These are phyloP conservation scores for Epinephelus coioides DNA, from an alignment of 2,797 vertebrate species.

Conservation along the genomic window DNA sequence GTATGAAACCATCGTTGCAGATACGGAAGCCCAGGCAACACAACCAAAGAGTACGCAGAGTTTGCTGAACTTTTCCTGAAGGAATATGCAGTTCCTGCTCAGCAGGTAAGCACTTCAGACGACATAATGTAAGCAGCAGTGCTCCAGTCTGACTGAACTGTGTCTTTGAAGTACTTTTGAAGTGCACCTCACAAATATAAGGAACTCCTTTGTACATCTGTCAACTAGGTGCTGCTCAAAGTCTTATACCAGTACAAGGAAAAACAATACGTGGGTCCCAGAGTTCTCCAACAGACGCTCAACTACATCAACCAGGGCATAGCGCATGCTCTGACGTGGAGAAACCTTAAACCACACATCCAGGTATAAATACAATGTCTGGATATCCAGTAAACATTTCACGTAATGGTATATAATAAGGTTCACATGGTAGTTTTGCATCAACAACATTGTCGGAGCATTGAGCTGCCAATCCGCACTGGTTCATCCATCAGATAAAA, in stretches of 20 bases:
- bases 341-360: slow-evolving; percentile 97
- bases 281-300: slow-evolving; percentile 97
- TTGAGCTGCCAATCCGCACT: not conserved
- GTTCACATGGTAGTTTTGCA: not conserved
- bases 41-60: slow-evolving; percentile 98
- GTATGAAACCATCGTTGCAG: slow-evolving; percentile 72
- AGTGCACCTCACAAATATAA: not conserved
- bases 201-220: slow-evolving; percentile 29
- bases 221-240: slow-evolving; percentile 94
- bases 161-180: not conserved
- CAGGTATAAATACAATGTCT: slow-evolving; percentile 86
- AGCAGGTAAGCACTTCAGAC: slow-evolving; percentile 87
- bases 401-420: not conserved
- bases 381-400: not conserved
- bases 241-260: slow-evolving; percentile 98
- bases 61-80: slow-evolving; percentile 99
- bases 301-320: slow-evolving; percentile 99
- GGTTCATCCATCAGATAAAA: not conserved
- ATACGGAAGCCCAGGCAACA: slow-evolving; percentile 98
- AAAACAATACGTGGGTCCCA: slow-evolving; percentile 97
- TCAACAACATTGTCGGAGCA: not conserved
- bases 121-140: not conserved
- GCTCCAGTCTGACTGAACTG: not conserved
- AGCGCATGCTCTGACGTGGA: slow-evolving; percentile 98
- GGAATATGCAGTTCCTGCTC: slow-evolving; percentile 96